Conservation (phyloP, 2,113 vertebrate species). For the Engraulis encrasicolus region DNA sequence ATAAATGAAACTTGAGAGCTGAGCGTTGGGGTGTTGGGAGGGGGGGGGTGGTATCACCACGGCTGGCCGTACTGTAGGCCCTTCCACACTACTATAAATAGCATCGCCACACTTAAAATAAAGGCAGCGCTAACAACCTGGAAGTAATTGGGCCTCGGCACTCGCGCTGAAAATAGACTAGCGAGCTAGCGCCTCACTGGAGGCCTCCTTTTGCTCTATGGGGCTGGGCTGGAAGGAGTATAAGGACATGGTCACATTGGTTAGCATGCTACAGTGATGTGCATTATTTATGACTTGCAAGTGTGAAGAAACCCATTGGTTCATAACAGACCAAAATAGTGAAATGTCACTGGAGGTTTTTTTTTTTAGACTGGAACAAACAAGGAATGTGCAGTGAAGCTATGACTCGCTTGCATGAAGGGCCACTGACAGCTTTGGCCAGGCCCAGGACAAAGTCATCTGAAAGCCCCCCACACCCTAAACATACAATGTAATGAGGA, state of each 20-base stretch:
- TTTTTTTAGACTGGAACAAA: background rate
- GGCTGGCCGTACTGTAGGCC: conserved; percentile 25
- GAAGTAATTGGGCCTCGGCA: conserved; percentile 66
- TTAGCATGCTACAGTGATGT: conserved; percentile 38
- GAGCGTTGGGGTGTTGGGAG: background rate
- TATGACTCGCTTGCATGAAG: too few species aligned
- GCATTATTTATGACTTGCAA: conserved; percentile 58
- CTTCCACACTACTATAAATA: conserved; percentile 68
- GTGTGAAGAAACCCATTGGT: conserved; percentile 57
- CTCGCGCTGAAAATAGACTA: conserved; percentile 70
- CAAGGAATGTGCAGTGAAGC: conserved; percentile 13
- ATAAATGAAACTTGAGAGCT: conserved; percentile 41
- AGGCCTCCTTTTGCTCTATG: conserved; percentile 52
- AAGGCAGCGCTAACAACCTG: conserved; percentile 54
- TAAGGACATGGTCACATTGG: conserved; percentile 56
- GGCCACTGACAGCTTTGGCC: too few species aligned
- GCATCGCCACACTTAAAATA: conserved; percentile 61
- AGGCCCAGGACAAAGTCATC: too few species aligned
- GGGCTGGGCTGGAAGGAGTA: conserved; percentile 63
- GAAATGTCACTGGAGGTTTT: conserved; percentile 42
- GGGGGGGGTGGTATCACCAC: background rate
- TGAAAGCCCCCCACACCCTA: too few species aligned
- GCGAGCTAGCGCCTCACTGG: conserved; percentile 55
- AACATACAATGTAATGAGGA: too few species aligned
- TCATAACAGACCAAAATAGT: conserved; percentile 31